Conservation (phyloP, 2,113 vertebrate species). For the Hippopotamus amphibius region DNA sequence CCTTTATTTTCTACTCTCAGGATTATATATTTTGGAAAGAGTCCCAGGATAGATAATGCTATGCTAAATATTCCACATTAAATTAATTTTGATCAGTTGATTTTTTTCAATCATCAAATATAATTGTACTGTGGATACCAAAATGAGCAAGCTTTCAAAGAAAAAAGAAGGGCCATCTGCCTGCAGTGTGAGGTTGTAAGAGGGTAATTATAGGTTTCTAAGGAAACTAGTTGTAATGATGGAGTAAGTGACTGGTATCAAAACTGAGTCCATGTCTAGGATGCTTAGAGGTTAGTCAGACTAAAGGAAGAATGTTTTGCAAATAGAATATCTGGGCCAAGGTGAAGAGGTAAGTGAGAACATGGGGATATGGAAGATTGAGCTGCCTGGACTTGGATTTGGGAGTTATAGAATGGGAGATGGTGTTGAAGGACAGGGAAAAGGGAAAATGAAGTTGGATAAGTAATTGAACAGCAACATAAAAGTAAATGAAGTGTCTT, state of each 20-base stretch:
- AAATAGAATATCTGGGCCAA: background rate
- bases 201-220: background rate
- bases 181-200: background rate
- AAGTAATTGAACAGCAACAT: background rate
- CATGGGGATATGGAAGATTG: no score
- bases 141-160: background rate
- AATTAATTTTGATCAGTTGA: background rate
- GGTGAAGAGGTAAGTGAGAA: background rate
- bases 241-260: background rate
- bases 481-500: background rate
- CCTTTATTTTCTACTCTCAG: background rate
- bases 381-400: background rate
- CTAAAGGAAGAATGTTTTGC: background rate
- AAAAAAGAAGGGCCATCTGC: background rate
- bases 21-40: background rate
- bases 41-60: background rate
- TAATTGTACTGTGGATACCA: background rate
- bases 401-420: background rate
- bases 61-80: background rate
- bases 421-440: background rate
- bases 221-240: background rate
- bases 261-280: background rate
- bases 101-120: background rate
- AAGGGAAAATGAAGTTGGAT: background rate
- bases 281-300: background rate